A percentile compares a stretch with the other conserved stretches of the same genome.
These are phyloP conservation scores for Genyomyrus donnyi DNA, from an alignment of 2,113 vertebrate species.

Conservation along the genomic window DNA sequence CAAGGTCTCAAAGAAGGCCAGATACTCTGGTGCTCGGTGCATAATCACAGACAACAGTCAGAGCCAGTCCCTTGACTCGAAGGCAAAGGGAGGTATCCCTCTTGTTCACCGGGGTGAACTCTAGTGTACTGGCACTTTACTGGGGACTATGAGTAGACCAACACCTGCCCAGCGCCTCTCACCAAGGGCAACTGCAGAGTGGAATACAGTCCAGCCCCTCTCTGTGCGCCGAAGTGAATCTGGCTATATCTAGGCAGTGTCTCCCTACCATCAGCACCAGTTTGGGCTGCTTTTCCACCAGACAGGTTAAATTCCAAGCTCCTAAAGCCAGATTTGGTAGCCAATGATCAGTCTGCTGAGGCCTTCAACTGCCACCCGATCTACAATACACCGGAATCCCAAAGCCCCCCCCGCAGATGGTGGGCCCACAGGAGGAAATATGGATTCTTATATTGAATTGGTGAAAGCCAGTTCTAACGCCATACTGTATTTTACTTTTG, in stretches of 20 bases:
- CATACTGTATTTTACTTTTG: background rate
- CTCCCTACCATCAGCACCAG: background rate
- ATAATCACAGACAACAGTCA: background rate
- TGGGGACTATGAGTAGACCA: background rate
- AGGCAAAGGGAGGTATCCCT: background rate
- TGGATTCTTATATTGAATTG: background rate
- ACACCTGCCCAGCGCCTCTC: background rate
- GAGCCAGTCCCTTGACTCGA: background rate
- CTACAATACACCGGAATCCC: no score
- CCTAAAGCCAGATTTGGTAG: background rate
- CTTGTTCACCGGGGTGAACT: background rate
- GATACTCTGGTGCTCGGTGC: background rate
- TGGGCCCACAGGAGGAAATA: no score
- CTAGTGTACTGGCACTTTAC: background rate
- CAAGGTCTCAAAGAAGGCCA: no score
- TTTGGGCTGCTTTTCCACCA: background rate
- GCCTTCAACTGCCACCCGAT: background rate
- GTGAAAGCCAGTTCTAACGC: background rate
- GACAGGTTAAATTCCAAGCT: background rate
- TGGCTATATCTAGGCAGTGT: background rate
- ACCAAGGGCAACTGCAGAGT: background rate
- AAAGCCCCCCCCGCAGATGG: no score
- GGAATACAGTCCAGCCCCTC: background rate
- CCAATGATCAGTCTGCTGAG: background rate
- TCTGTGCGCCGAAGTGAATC: background rate